Base-by-base conservation (phyloP, 1,140 invertebrate genomes). In the Drosophila lini region DNA sequence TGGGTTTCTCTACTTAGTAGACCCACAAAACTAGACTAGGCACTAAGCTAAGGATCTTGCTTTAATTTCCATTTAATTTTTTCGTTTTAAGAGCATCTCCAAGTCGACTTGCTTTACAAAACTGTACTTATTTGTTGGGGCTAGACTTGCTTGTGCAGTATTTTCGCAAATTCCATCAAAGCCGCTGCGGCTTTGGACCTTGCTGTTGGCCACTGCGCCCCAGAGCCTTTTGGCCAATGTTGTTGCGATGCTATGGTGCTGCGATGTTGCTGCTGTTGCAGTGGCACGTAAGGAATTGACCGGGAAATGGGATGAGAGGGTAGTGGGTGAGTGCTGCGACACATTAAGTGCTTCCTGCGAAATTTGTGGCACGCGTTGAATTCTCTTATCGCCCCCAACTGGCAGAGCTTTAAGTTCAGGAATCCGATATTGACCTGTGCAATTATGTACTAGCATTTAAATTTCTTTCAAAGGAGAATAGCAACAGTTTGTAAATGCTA, bases 161-260 rank as follows among this genome's bases (percentile, higher is more conserved):
- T 65, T 73, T 73, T 68, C 59, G 40, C 34, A 86, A 86, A 85
- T 85, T 79, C 82, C 70, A 61, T 81, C 70, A 82, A 75, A 78
- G 75, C 65, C 52, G 59, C 41, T 61, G 67, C 59, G 63, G 60
- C 63, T 70, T 53, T 50, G 65, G 47, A 69, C 69, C 48, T 61
- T 44, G 62, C 47, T 41, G 53, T 31, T 76, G 50, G 36, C 60
- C 74, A 47, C 57, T 47, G 74, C 58, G 47, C 45, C 56, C 65
- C 79, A 55, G 40, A 63, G 25, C 38, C 53, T 42, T 40, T 19
- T 42, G 53, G 34, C 31, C 57, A 70, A 59, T 69, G 74, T 34
- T n/a, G 57, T 11, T 71, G 60, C 25, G 15, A 32, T 60, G 19
- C 25, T 28, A 28, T 28, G 25, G 25, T 28, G 57, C 15, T 71